Percentiles rank a stretch among this genome's conserved stretches.
phyloP scores from a whole-genome alignment of 2,113 vertebrate species.

The Lipophrys pholis region DNA sequence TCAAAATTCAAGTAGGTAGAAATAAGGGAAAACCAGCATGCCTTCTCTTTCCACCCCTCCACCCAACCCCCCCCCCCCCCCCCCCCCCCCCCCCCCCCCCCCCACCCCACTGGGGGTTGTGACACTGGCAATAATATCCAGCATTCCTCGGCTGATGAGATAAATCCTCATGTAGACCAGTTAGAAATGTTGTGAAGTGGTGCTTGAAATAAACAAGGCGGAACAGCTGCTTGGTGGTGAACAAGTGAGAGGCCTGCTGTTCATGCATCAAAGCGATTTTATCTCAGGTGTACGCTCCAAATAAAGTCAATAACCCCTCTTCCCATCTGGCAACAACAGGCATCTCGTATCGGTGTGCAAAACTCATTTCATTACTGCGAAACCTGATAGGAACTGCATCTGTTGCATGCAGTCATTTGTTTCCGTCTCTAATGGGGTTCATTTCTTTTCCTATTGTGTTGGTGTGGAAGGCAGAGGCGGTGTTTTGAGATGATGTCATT shows the following conservation, averaged over 20 bases:
- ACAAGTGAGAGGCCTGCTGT: constrained; percentile 27
- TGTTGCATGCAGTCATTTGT: too few species aligned
- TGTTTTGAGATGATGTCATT: background rate
- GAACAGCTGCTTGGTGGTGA: constrained; percentile 36
- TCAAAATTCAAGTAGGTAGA: background rate
- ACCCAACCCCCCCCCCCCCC: too few species aligned
- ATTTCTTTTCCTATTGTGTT: too few species aligned
- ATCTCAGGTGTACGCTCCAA: constrained; percentile 1
- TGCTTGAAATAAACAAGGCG: constrained; percentile 54
- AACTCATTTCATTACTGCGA: background rate
- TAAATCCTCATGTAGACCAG: constrained; percentile 9
- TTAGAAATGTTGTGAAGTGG: constrained; percentile 47
- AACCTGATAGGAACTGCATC: background rate
- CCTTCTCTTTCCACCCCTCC: too few species aligned
- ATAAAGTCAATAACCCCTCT: background rate
- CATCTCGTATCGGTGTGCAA: background rate
- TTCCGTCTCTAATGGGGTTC: too few species aligned
- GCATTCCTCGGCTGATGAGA: constrained; percentile 20
- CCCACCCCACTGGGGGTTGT: background rate
- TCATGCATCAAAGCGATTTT: constrained; percentile 37
- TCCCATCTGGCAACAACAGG: background rate
- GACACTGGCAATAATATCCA: constrained; percentile 24
- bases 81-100: too few species aligned
- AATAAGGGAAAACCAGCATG: background rate
- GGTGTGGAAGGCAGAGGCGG: background rate